Conservation (phyloP, 2,888 invertebrate species). For the Rhimphoctona megacephalus region DNA sequence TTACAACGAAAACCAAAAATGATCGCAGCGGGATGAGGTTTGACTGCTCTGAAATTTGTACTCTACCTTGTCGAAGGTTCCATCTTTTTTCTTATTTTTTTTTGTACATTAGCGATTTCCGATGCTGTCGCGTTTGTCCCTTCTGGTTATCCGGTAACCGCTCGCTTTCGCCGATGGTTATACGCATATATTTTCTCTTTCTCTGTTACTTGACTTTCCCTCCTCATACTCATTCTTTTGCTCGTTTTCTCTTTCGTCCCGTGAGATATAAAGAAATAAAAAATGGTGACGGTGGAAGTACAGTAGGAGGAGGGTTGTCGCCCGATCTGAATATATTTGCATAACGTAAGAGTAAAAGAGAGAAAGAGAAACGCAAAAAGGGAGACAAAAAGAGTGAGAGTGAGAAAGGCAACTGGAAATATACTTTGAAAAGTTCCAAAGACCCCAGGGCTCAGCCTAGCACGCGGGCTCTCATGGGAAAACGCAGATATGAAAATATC, state of each 20-base stretch:
- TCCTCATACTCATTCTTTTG: slow-evolving; percentile 6
- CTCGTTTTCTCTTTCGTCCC: slow-evolving; percentile 32
- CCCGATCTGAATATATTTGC: slow-evolving; percentile 71
- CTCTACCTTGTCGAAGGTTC: slow-evolving; percentile 16
- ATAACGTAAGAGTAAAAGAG: slow-evolving; percentile 63
- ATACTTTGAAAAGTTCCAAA: slow-evolving; percentile 65
- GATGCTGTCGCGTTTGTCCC: slow-evolving; percentile 53
- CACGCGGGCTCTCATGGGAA: slow-evolving; percentile 65
- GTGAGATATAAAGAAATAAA: slow-evolving; percentile 57
- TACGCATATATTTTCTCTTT: slow-evolving; percentile 5
- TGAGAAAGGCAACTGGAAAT: slow-evolving; percentile 56
- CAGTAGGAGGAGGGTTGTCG: slow-evolving; percentile 64
- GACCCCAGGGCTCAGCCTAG: slow-evolving; percentile 52
- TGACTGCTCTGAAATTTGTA: neutral
- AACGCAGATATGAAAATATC: slow-evolving; percentile 70
- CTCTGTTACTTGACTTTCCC: slow-evolving; percentile 18
- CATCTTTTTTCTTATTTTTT: slow-evolving; percentile 22
- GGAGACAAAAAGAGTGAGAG: slow-evolving; percentile 33
- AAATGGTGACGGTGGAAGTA: slow-evolving; percentile 44
- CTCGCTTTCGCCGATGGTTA: slow-evolving; percentile 57
- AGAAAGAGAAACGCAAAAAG: slow-evolving; percentile 42
- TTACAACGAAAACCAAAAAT: neutral
- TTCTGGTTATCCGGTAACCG: slow-evolving; percentile 48
- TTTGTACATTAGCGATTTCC: slow-evolving; percentile 47
- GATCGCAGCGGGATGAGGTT: neutral